These are phyloP conservation scores for Zaprionus tsacasi DNA, from an alignment of 1,140 invertebrate genomes.

Conservation along the genomic window DNA sequence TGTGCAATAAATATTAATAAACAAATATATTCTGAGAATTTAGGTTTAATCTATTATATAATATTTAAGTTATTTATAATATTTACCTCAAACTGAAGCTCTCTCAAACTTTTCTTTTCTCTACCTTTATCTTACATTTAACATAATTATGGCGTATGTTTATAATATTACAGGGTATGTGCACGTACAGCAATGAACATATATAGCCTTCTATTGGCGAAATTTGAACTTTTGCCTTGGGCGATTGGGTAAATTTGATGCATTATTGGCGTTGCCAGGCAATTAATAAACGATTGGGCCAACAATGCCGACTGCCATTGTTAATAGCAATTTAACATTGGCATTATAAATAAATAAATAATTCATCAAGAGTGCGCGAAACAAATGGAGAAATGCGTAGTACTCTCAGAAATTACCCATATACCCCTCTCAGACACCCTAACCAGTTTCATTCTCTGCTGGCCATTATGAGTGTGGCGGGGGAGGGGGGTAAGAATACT, in stretches of 20 bases:
- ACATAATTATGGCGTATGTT: too few relatives aligned
- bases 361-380: constrained; percentile 52
- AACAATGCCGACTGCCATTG: constrained; percentile 25
- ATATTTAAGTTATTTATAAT: too few relatives aligned
- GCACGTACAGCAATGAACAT: background rate
- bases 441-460: background rate
- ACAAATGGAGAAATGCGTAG: constrained; percentile 21
- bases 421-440: background rate
- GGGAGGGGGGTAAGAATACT: constrained; percentile 7
- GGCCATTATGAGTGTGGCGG: constrained; percentile 9
- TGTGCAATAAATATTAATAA: too few relatives aligned
- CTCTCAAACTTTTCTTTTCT: too few relatives aligned
- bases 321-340: constrained; percentile 53
- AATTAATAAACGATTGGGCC: constrained; percentile 48
- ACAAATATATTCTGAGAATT: too few relatives aligned
- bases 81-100: too few relatives aligned
- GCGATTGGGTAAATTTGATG: constrained; percentile 41
- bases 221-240: constrained; percentile 40
- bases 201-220: constrained; percentile 31
- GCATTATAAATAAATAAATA: constrained; percentile 70
- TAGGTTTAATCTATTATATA: too few relatives aligned
- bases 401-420: constrained; percentile 1
- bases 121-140: too few relatives aligned
- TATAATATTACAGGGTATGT: constrained; percentile 1
- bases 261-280: constrained; percentile 36